Evolutionary conservation across 1,140 invertebrate species (phyloP).

Genomic region (Dendroctonus valens): DNA sequence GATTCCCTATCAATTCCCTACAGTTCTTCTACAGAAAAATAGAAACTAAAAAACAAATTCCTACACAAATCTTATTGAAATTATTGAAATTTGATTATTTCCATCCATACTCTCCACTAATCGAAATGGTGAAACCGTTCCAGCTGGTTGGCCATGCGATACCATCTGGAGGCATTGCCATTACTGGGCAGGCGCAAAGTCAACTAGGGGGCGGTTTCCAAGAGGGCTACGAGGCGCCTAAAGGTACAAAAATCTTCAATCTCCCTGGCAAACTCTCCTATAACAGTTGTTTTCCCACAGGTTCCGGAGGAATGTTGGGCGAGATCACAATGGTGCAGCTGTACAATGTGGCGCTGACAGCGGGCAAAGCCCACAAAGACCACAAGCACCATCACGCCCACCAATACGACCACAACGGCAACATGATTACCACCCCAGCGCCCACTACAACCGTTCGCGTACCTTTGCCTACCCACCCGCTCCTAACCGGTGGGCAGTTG

Average conservation of each 20-base stretch:
- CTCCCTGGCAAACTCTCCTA: neutral
- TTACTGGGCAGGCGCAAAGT: constrained; percentile 70
- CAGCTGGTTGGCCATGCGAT: constrained; percentile 76
- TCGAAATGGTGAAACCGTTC: constrained; percentile 30
- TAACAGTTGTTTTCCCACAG: constrained; percentile 46
- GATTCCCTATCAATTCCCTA: neutral
- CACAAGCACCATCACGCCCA: constrained; percentile 82
- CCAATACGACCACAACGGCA: constrained; percentile 71
- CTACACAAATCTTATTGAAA: no score
- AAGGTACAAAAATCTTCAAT: constrained; percentile 48
- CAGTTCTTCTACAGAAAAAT: neutral
- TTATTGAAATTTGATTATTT: no score
- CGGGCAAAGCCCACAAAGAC: constrained; percentile 78
- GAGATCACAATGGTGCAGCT: constrained; percentile 77
- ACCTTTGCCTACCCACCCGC: constrained; percentile 58
- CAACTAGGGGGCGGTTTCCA: constrained; percentile 59
- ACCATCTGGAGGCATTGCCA: constrained; percentile 70
- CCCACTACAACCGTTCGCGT: constrained; percentile 55
- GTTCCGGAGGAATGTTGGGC: constrained; percentile 66
- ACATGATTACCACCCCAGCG: constrained; percentile 61
- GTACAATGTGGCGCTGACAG: constrained; percentile 73
- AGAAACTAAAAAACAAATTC: no score
- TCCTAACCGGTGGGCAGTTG: constrained; percentile 67
- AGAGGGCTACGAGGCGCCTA: constrained; percentile 56
- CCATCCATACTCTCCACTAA: no score